Base-by-base conservation (phyloP, 1,140 invertebrate genomes). In the Aphelenchoides besseyi region DNA sequence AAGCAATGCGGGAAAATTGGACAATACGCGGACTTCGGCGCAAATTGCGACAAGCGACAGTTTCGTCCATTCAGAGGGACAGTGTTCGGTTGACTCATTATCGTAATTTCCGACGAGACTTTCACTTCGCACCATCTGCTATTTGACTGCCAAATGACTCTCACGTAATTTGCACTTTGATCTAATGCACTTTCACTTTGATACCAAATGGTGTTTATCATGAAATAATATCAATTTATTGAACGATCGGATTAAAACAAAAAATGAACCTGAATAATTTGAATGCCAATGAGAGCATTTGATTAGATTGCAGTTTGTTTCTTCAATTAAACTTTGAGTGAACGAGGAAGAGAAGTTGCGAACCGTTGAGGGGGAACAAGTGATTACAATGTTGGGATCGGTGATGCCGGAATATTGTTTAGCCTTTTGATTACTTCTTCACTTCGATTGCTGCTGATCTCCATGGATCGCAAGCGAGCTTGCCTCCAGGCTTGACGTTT, bases 351-450 rank as follows among this genome's bases (percentile, higher is more conserved):
- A n/a, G n/a, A n/a, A n/a, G n/a, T n/a, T n/a, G n/a, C n/a, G n/a
- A n/a, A n/a, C n/a, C n/a, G n/a, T n/a, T n/a, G 23, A 48, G 41
- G 12, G 41, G 41, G 41, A 23, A 23, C 41, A 12, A 18, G 57
- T 12, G 12, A 18, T 61, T 61, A 53, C 12, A 16, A 67, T 8
- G 64, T 72, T 16, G 70, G 70, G 48, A 73, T 72, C 8, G 70
- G 70, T 2, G 69, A 71, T 18, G 69, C 30, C 28, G 70, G 48
- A 69, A 72, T 66, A 33, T 52, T 76, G 41, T 54, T 68, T 3
- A 75, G 63, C 29, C 79, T 26, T 78, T 75, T 66, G 41, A 79
- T 76, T 36, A 79, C 64, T 52, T 79, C 77, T 9, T 79, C 78
- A 1, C 79, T 75, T 54, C 79, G 70, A 35, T 73, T 67, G 3